phyloP scores from a whole-genome alignment of 2,888 invertebrate genomes.

The Colletes collaris region DNA sequence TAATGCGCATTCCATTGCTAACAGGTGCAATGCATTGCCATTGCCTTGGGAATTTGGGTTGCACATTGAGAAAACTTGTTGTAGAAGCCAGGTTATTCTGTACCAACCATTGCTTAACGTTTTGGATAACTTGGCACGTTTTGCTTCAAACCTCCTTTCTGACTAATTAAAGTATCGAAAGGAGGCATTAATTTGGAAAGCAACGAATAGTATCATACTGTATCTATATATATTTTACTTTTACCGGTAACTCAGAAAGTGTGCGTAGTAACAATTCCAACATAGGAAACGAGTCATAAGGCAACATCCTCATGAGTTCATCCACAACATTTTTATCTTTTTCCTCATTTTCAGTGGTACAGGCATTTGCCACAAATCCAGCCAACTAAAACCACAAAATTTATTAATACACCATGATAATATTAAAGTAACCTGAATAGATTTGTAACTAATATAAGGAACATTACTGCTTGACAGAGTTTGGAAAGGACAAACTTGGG shows the following conservation, averaged over 20 bases:
- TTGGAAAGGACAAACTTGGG: conserved; percentile 94
- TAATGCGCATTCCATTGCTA: conserved; percentile 76
- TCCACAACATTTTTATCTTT: conserved; percentile 88
- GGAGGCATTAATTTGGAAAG: conserved; percentile 11
- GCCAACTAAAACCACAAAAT: conserved; percentile 87
- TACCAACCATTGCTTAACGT: conserved; percentile 72
- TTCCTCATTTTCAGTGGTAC: conserved; percentile 83
- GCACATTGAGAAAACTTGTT: conserved; percentile 77
- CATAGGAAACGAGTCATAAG: conserved; percentile 86
- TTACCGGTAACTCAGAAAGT: conserved; percentile 93
- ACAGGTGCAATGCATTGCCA: conserved; percentile 70
- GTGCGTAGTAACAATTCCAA: conserved; percentile 90
- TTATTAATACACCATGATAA: not conserved
- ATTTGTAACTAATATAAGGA: conserved; percentile 5
- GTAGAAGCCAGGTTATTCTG: conserved; percentile 76
- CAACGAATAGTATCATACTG: not conserved
- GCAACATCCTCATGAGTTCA: conserved; percentile 88
- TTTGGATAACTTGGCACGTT: conserved; percentile 52
- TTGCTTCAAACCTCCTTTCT: conserved; percentile 66
- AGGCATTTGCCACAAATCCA: conserved; percentile 90
- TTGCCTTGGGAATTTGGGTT: conserved; percentile 66
- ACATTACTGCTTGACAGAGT: conserved; percentile 93
- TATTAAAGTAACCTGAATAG: not conserved
- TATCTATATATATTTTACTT: conserved; percentile 85
- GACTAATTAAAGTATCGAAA: conserved; percentile 62